Evolutionary conservation across 53 echinoderm and acorn worm genomes (phyloP).

Genomic region (Mesocentrotus franciscanus): DNA sequence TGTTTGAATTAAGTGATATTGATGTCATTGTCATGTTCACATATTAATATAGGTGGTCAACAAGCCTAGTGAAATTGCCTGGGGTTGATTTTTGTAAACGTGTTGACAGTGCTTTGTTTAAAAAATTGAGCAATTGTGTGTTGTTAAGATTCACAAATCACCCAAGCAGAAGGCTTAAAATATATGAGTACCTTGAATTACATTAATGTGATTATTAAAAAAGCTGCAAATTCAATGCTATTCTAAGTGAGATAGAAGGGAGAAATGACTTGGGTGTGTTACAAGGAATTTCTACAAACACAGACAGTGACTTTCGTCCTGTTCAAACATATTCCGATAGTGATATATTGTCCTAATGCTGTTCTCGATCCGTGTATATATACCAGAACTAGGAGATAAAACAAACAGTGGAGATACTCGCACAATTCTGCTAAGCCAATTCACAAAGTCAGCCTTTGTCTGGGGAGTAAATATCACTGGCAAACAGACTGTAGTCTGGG

Average conservation of each 20-base stretch:
- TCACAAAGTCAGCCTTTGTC: not conserved
- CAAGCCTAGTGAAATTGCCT: too few species aligned
- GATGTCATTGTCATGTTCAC: too few species aligned
- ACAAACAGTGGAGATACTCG: not conserved
- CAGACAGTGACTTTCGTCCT: not conserved
- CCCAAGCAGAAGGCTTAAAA: not conserved
- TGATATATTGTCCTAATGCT: not conserved
- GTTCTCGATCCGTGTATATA: not conserved
- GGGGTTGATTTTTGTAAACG: too few species aligned
- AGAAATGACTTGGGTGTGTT: not conserved
- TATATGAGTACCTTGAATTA: not conserved
- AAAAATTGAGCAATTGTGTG: not conserved
- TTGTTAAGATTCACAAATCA: not conserved
- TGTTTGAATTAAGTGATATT: too few species aligned
- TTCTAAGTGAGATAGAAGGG: not conserved
- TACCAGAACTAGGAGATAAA: not conserved
- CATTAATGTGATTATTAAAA: not conserved
- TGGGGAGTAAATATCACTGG: not conserved
- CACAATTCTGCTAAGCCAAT: constrained; percentile 5
- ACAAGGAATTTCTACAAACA: not conserved
- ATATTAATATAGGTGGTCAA: too few species aligned
- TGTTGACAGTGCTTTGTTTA: not conserved
- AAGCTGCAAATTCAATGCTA: not conserved
- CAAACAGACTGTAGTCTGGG: not conserved
- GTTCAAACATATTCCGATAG: not conserved